Evolutionary conservation across 2,888 invertebrate genomes (phyloP).

Genomic region (Anthophora plumipes): DNA sequence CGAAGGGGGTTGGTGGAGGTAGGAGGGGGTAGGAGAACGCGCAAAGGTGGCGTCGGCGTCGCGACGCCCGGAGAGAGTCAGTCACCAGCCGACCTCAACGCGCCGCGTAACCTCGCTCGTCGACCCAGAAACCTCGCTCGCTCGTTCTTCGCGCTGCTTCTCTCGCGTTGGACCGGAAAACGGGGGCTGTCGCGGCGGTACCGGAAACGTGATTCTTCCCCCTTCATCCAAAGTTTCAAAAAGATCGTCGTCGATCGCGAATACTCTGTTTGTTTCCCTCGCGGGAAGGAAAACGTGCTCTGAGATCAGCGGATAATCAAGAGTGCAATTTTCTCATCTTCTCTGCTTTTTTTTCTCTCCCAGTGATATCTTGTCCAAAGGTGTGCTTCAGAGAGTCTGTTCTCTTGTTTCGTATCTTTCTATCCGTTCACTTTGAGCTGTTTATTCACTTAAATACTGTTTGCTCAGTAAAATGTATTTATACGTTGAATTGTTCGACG

Average conservation of each 20-base stretch:
- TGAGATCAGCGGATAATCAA: neutral
- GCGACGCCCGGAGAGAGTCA: slow-evolving; percentile 83
- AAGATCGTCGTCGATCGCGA: slow-evolving; percentile 15
- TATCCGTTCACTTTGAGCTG: neutral
- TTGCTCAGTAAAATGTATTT: no score
- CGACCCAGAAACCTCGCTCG: slow-evolving; percentile 40
- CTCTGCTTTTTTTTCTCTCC: neutral
- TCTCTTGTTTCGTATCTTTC: neutral
- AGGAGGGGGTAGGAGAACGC: slow-evolving; percentile 52
- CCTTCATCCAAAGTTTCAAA: no score
- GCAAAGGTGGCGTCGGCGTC: slow-evolving; percentile 83
- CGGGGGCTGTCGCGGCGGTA: slow-evolving; percentile 9
- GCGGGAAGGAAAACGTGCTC: neutral
- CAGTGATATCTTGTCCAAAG: neutral
- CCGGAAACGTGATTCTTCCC: slow-evolving; percentile 37
- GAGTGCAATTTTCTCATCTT: neutral
- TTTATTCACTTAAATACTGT: no score
- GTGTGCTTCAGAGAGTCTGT: neutral
- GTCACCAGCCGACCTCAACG: slow-evolving; percentile 83
- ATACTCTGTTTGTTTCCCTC: neutral
- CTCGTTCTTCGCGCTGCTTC: slow-evolving; percentile 21
- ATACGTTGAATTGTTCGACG: no score
- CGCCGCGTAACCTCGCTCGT: slow-evolving; percentile 76
- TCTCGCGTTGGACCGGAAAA: slow-evolving; percentile 19
- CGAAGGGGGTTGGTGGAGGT: slow-evolving; percentile 52